Conservation (phyloP, 2,888 invertebrate species). For the Melanostoma mellinum region DNA sequence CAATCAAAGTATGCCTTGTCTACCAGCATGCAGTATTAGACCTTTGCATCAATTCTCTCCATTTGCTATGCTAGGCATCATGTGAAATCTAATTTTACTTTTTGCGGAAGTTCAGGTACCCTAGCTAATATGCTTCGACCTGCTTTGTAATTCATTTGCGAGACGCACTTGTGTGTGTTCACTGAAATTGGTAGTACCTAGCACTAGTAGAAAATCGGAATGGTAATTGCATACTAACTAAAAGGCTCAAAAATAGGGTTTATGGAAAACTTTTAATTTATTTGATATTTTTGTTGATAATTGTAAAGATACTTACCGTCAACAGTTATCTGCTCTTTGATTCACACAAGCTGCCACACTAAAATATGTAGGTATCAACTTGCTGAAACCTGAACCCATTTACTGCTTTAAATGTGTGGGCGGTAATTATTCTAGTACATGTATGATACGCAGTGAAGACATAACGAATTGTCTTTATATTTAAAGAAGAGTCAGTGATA, state of each 20-base stretch:
- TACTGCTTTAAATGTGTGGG: too few relatives aligned
- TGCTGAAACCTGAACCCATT: too few relatives aligned
- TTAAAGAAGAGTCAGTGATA: too few relatives aligned
- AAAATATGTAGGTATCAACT: too few relatives aligned
- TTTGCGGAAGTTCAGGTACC: conserved; percentile 65
- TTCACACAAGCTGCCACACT: too few relatives aligned
- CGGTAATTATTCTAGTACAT: too few relatives aligned
- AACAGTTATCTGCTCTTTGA: too few relatives aligned
- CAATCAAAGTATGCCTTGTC: conserved; percentile 36
- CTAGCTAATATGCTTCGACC: conserved; percentile 33
- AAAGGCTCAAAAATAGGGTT: conserved; percentile 9
- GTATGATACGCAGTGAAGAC: too few relatives aligned
- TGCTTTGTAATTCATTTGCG: conserved; percentile 33
- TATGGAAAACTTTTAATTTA: not conserved
- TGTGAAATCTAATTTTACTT: conserved; percentile 61
- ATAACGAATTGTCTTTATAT: too few relatives aligned
- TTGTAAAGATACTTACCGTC: too few relatives aligned
- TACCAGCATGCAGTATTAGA: not conserved
- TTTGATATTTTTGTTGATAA: too few relatives aligned
- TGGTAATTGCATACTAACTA: conserved; percentile 37
- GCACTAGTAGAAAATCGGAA: conserved; percentile 20
- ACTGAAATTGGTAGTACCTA: conserved; percentile 24
- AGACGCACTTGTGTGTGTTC: conserved; percentile 4
- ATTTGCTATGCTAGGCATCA: not conserved
- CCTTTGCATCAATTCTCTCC: not conserved